Evolutionary conservation across 2,888 invertebrate genomes (phyloP), one percentile per base, ranked within the genome.

Genomic region (Sinotaia quadrata): DNA sequence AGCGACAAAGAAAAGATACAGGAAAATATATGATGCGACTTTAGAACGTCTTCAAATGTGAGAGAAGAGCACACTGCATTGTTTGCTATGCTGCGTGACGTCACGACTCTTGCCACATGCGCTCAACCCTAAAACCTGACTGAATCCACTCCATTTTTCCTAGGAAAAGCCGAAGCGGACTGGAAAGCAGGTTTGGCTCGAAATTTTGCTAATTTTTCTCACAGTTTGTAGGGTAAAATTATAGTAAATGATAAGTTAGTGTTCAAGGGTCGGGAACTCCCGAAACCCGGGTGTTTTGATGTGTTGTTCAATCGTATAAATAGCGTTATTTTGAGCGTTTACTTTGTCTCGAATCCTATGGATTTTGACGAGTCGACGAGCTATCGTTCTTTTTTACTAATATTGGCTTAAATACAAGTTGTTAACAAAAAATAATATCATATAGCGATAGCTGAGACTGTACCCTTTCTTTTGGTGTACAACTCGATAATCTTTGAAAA

Each of bases 241-340:
- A 29, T 29, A 47, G 56, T 21, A 47, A 24, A 52, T 60, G 60
- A 44, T 54, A 52, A 27, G 44, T 37, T 65, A 34, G 33, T 37
- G 44, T 54, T 37, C 56, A 8, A 54, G 56, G 56, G 56, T 65
- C 63, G 63, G 63, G 56, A 65, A 56, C 54, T 41, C 63, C 56
- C 63, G 37, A 65, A 31, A 52, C 65, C 47, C 63, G 65, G 72
- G 68, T 72, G 66, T 68, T 74, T 72, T 71, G 63, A 69, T 67
- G 69, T 61, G 69, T 71, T 67, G 67, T 72, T 74, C 76, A 76
- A 74, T 76, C 76, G 72, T 71, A 74, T 73, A 72, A 73, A 74
- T 67, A 68, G 70, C 57, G 70, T 72, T 73, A 69, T 69, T 65
- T 69, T 70, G 36, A 59, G 66, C 68, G 74, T 75, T 75, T 72